Evolutionary conservation across 2,888 invertebrate genomes (phyloP).

Genomic region (Apotomis capreana): DNA sequence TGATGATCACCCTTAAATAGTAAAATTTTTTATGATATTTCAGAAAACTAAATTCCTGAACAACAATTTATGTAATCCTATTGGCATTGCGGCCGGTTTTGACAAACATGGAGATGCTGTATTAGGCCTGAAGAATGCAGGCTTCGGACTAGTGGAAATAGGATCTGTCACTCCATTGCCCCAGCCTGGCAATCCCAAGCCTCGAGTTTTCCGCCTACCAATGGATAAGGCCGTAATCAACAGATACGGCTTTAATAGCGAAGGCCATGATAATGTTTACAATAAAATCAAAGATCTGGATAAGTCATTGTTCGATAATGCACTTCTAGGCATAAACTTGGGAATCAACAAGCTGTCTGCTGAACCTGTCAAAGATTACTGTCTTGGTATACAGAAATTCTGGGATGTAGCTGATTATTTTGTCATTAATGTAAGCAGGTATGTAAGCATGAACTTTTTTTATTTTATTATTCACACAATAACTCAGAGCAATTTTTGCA

Average conservation of each 20-base stretch:
- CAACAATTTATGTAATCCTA: slow-evolving; percentile 90
- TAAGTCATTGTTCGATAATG: slow-evolving; percentile 78
- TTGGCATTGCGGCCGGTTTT: slow-evolving; percentile 99
- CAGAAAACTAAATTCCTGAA: slow-evolving; percentile 89
- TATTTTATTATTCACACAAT: no score
- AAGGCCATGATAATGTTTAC: slow-evolving; percentile 91
- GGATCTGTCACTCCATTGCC: slow-evolving; percentile 97
- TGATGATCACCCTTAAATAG: not conserved
- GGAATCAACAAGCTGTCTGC: slow-evolving; percentile 96
- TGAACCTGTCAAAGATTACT: slow-evolving; percentile 91
- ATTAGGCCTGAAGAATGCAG: slow-evolving; percentile 90
- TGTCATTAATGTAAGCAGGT: slow-evolving; percentile 97
- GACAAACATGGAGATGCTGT: slow-evolving; percentile 98
- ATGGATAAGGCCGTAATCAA: slow-evolving; percentile 96
- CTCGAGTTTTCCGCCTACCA: slow-evolving; percentile 93
- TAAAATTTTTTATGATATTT: slow-evolving; percentile 46
- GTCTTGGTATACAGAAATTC: slow-evolving; percentile 92
- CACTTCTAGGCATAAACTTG: slow-evolving; percentile 95
- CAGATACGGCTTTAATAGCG: slow-evolving; percentile 95
- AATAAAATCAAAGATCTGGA: slow-evolving; percentile 85
- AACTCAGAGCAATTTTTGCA: no score
- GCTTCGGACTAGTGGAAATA: slow-evolving; percentile 98
- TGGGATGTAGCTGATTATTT: slow-evolving; percentile 95
- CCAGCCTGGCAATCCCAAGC: slow-evolving; percentile 96
- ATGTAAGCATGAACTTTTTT: slow-evolving; percentile 41